A percentile compares a stretch with the other conserved stretches of the same genome.
These are phyloP conservation scores for Stenotaenia linearis DNA, from an alignment of 2,888 invertebrate genomes.

Conservation along the genomic window DNA sequence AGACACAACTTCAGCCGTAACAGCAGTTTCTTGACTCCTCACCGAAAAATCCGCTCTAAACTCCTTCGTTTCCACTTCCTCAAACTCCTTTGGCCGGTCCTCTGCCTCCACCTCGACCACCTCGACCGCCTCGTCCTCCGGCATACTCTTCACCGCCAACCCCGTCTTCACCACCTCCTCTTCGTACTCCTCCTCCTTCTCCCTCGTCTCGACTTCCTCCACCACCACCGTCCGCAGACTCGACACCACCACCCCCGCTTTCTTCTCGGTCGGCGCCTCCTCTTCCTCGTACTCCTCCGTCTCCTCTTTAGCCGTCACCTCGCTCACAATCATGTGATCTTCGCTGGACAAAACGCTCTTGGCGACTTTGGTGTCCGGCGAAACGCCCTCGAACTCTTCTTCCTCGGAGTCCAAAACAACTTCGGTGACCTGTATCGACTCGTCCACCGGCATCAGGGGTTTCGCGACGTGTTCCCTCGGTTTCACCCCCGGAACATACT, in stretches of 20 bases:
- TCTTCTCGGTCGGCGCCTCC: slow-evolving; percentile 35
- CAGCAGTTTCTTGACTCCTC: slow-evolving; percentile 37
- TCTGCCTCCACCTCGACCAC: slow-evolving; percentile 32
- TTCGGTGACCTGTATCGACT: slow-evolving; percentile 38
- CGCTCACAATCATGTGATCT: slow-evolving; percentile 34
- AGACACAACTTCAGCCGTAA: slow-evolving; percentile 36
- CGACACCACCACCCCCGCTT: slow-evolving; percentile 36
- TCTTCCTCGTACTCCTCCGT: slow-evolving; percentile 36
- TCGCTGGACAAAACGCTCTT: neutral
- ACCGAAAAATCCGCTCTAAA: slow-evolving; percentile 37
- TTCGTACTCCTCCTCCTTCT: slow-evolving; percentile 37
- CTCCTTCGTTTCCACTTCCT: slow-evolving; percentile 29
- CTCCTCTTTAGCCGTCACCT: slow-evolving; percentile 36
- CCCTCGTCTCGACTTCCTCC: slow-evolving; percentile 36
- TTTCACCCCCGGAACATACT: slow-evolving; percentile 30
- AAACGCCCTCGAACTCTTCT: slow-evolving; percentile 33
- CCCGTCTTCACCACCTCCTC: neutral
- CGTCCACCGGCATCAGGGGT: slow-evolving; percentile 35
- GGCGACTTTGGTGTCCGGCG: slow-evolving; percentile 33
- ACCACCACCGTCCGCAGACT: slow-evolving; percentile 37
- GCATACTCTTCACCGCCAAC: slow-evolving; percentile 31
- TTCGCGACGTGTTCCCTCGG: slow-evolving; percentile 26
- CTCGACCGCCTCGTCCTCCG: slow-evolving; percentile 34
- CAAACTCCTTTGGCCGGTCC: slow-evolving; percentile 24
- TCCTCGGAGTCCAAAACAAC: slow-evolving; percentile 37